These are phyloP conservation scores for Catharus ustulatus DNA, from an alignment of 2,797 vertebrate genomes.

Conservation along the genomic window DNA sequence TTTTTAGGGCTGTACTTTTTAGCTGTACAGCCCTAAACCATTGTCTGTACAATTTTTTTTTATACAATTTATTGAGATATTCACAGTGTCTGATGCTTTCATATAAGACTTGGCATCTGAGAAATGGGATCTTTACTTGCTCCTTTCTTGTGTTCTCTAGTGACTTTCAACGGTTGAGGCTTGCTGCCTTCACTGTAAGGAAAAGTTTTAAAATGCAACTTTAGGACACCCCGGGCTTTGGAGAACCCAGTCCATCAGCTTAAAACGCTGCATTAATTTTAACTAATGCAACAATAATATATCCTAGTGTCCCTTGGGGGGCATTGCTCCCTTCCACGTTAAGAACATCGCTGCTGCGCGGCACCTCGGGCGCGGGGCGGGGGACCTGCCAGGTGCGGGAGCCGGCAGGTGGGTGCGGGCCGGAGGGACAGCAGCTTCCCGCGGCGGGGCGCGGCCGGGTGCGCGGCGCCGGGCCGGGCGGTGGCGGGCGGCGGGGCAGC, in stretches of 20 bases:
- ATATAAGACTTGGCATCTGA: accelerated
- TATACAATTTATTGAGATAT: neutral
- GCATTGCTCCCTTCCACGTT: neutral
- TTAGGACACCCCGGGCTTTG: neutral
- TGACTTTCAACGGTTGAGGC: neutral
- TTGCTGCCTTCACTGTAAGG: accelerated
- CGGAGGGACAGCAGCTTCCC: neutral
- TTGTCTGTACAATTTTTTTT: neutral
- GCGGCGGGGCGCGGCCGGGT: neutral
- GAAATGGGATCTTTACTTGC: neutral
- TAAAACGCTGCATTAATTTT: neutral
- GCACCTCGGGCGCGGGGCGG: neutral
- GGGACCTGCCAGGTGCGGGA: no score
- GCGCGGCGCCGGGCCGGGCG: neutral
- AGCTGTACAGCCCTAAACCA: neutral
- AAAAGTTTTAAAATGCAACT: neutral
- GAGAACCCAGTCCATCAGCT: neutral
- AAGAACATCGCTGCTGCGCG: neutral
- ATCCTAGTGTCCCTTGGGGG: neutral
- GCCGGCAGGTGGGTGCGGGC: neutral
- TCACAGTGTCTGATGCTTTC: neutral
- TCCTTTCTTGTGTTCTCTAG: neutral
- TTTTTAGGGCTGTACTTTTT: neutral
- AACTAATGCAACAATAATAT: neutral
- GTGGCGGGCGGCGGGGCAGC: neutral